Conservation (phyloP, 2,113 vertebrate species). For the Clinocottus analis region DNA sequence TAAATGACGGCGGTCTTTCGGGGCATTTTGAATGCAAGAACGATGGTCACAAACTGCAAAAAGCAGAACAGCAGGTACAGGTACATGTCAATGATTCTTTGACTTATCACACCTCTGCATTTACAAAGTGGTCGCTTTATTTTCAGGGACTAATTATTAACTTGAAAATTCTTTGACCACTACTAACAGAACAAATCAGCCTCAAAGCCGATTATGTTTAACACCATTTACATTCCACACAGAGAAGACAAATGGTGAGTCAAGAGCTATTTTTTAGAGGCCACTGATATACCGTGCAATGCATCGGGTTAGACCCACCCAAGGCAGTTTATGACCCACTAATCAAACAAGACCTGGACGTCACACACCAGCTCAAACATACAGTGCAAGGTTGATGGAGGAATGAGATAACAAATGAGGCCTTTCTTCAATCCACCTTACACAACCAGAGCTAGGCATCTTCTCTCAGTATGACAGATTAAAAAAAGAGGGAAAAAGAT, state of each 20-base stretch:
- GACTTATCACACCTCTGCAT: neutral
- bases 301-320: neutral
- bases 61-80: neutral
- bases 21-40: neutral
- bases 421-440: conserved; percentile 33
- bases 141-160: conserved; percentile 46
- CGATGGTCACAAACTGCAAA: neutral
- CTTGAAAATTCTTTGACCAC: conserved; percentile 5
- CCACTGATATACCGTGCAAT: neutral
- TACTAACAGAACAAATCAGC: neutral
- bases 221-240: neutral
- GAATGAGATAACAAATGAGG: conserved; percentile 58
- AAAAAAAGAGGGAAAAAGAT: neutral
- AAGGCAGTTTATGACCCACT: conserved; percentile 42
- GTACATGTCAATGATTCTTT: conserved; percentile 31
- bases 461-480: conserved; percentile 8
- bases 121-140: neutral
- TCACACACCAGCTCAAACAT: conserved; percentile 52
- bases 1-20: neutral
- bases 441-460: conserved; percentile 3
- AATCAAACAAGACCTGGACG: conserved; percentile 67
- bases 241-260: conserved; percentile 11
- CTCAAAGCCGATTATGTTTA: neutral
- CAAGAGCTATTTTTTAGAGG: conserved; percentile 29
- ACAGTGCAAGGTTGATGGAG: conserved; percentile 55